These are phyloP conservation scores for Eupithecia abbreviata DNA, from an alignment of 2,888 invertebrate genomes.

Conservation along the genomic window DNA sequence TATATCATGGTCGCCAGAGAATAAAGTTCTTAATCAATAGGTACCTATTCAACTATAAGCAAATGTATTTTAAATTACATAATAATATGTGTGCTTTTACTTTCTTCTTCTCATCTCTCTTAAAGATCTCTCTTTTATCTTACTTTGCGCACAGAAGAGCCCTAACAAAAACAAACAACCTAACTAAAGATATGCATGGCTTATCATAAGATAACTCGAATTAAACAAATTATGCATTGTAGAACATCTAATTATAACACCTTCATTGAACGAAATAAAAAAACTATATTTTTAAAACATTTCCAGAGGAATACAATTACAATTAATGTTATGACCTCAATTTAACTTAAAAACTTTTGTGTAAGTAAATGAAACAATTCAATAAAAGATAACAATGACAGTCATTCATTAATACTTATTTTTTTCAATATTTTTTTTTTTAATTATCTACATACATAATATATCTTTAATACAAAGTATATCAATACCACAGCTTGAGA, in stretches of 20 bases:
- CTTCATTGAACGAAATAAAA: neutral
- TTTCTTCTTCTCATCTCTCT: no score
- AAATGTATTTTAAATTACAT: neutral
- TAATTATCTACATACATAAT: neutral
- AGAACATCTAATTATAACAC: neutral
- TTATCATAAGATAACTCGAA: conserved; percentile 20
- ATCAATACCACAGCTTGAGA: conserved; percentile 59
- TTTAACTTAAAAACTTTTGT: neutral
- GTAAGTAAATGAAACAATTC: neutral
- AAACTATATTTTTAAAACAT: neutral
- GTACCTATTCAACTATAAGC: neutral
- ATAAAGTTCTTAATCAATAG: neutral
- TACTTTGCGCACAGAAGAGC: conserved; percentile 21
- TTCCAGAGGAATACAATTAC: neutral
- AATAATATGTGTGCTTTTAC: no score
- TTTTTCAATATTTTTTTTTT: conserved; percentile 6
- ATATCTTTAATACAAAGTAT: neutral
- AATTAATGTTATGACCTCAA: neutral
- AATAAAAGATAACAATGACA: neutral
- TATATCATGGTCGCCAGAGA: neutral
- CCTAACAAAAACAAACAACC: conserved; percentile 29
- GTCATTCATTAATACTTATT: neutral
- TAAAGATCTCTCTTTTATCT: neutral
- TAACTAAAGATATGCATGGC: conserved; percentile 38
- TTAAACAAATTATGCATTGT: conserved; percentile 13